Conservation (phyloP, 2,888 invertebrate genomes). For the Oasisia sp. region DNA sequence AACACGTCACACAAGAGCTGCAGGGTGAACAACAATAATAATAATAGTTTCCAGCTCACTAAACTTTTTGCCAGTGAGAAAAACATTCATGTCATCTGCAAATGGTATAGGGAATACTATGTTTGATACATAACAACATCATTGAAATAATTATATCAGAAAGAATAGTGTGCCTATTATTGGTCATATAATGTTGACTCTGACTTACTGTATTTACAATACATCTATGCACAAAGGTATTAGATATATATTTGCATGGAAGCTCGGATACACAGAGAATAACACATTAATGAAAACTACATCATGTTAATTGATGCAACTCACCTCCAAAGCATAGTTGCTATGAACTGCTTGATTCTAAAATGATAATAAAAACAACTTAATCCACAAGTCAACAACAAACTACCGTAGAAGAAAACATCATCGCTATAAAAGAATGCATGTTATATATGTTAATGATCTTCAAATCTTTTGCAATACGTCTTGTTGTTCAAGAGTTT, state of each 20-base stretch:
- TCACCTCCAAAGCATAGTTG: conserved; percentile 13
- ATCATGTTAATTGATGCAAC: background rate
- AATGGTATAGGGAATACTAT: too few relatives aligned
- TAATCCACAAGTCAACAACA: background rate
- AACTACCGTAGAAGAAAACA: background rate
- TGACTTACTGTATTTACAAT: too few relatives aligned
- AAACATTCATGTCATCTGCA: too few relatives aligned
- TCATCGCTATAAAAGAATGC: background rate
- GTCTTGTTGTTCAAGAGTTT: background rate
- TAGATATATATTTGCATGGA: background rate
- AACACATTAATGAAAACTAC: background rate
- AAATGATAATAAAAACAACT: background rate
- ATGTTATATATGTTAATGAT: background rate
- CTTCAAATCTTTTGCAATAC: background rate
- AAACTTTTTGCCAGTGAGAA: too few relatives aligned
- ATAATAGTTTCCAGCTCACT: too few relatives aligned
- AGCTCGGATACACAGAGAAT: background rate
- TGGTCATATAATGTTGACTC: too few relatives aligned
- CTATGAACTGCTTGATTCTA: background rate
- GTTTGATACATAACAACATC: too few relatives aligned
- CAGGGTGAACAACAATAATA: background rate
- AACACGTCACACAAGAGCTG: background rate
- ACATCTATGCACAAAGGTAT: background rate
- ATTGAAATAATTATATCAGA: too few relatives aligned
- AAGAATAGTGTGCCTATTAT: too few relatives aligned